Evolutionary conservation across 2,888 invertebrate genomes (phyloP).

Genomic region (Tinea trinotella): DNA sequence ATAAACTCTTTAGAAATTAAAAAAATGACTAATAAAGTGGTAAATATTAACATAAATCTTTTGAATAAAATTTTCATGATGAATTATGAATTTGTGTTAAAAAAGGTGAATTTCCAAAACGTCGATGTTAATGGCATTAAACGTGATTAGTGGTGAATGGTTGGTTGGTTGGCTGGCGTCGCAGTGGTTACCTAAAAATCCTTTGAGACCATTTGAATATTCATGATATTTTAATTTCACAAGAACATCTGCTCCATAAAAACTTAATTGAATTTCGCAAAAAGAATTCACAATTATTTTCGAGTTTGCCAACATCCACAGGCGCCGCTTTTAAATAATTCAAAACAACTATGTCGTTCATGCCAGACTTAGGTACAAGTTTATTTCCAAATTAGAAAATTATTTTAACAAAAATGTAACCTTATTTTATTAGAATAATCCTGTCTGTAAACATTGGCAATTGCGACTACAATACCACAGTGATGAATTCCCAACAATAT

Average conservation of each 20-base stretch:
- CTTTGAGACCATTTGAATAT: constrained; percentile 16
- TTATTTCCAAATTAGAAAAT: too few relatives aligned
- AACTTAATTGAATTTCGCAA: constrained; percentile 17
- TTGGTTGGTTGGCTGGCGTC: background rate
- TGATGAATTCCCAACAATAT: too few relatives aligned
- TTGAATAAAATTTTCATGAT: background rate
- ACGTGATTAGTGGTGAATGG: background rate
- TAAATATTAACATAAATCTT: background rate
- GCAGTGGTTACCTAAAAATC: constrained; percentile 9
- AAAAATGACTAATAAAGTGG: too few relatives aligned
- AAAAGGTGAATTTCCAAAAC: background rate
- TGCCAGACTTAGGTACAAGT: too few relatives aligned
- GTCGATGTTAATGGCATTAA: constrained; percentile 14
- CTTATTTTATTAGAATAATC: too few relatives aligned
- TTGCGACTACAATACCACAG: too few relatives aligned
- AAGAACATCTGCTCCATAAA: constrained; percentile 18
- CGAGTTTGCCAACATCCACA: background rate
- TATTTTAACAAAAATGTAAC: too few relatives aligned
- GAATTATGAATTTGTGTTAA: constrained; percentile 1
- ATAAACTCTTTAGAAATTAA: too few relatives aligned
- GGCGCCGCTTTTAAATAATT: too few relatives aligned
- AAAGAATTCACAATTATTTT: constrained; percentile 11
- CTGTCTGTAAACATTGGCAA: too few relatives aligned
- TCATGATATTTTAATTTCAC: constrained; percentile 17
- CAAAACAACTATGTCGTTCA: too few relatives aligned